phyloP scores from a whole-genome alignment of 2,113 vertebrate genomes.

The Mus musculus region GRCm39 chr12:48914501-48915000 shows the following conservation, averaged over 20 bases:
- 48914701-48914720: constrained; percentile 16
- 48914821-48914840: background rate
- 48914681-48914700: background rate
- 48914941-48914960: background rate
- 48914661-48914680: background rate
- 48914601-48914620: background rate
- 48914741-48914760: background rate
- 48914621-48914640: constrained; percentile 7
- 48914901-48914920: background rate
- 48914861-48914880: background rate
- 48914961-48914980: background rate
- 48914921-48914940: background rate
- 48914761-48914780: background rate
- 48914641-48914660: background rate
- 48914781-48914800: background rate
- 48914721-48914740: background rate
- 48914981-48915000: background rate
- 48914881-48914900: background rate
- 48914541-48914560: background rate
- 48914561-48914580: background rate
- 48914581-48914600: background rate
- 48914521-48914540: background rate
- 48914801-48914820: background rate
- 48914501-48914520: background rate
- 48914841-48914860: background rate